Conservation (phyloP, 2,888 invertebrate species). For the Microctonus brassicae region DNA sequence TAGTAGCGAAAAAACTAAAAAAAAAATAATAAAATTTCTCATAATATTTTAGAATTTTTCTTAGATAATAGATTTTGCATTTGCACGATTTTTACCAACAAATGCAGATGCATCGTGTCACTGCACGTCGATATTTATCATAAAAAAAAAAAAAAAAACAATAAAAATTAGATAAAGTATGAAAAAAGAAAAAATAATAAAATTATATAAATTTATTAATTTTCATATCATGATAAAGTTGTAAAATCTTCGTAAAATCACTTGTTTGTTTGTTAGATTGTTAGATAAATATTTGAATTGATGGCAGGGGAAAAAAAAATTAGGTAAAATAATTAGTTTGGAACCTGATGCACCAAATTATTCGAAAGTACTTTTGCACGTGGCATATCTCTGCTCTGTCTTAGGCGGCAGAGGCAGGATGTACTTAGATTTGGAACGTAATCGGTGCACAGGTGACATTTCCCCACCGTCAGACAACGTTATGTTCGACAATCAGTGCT, state of each 20-base stretch:
- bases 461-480: slow-evolving; percentile 95
- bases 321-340: slow-evolving; percentile 4
- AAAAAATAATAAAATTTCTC: neutral
- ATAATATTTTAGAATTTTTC: neutral
- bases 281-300: neutral
- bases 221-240: neutral
- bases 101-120: neutral
- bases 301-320: slow-evolving; percentile 9
- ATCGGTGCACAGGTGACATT: slow-evolving; percentile 72
- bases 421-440: slow-evolving; percentile 78
- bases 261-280: neutral
- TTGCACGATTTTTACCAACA: slow-evolving; percentile 6
- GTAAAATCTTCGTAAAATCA: neutral
- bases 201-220: neutral
- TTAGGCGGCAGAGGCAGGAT: slow-evolving; percentile 67
- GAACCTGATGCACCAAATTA: slow-evolving; percentile 39
- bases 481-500: slow-evolving; percentile 95
- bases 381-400: slow-evolving; percentile 63
- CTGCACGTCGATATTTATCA: slow-evolving; percentile 1
- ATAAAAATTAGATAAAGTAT: neutral
- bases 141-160: neutral
- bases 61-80: slow-evolving; percentile 4
- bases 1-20: neutral
- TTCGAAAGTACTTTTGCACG: slow-evolving; percentile 47
- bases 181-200: neutral